Conservation (phyloP, 92 coral and sea anemone genomes). For the Heteractis magnifica region DNA sequence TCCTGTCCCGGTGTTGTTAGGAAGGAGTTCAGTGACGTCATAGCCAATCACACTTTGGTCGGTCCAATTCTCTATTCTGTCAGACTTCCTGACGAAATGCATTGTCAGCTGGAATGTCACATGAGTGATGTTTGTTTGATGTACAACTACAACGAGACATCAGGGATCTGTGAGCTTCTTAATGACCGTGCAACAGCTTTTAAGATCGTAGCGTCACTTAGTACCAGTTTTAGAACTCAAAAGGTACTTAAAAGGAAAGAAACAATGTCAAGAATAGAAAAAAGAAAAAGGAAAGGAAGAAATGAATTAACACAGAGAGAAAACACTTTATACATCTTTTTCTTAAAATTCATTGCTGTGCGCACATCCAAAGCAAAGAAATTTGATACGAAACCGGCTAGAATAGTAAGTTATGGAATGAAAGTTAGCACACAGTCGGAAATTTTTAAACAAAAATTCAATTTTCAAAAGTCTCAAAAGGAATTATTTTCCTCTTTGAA, state of each 20-base stretch:
- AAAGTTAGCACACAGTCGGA: too few species aligned
- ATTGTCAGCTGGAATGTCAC: constrained; percentile 14
- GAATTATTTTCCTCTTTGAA: too few species aligned
- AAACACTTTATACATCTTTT: too few species aligned
- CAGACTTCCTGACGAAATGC: not conserved
- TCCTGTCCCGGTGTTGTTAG: not conserved
- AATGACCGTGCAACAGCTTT: not conserved
- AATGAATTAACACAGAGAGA: too few species aligned
- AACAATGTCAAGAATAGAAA: not conserved
- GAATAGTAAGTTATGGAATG: too few species aligned
- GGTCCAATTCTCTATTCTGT: constrained; percentile 9
- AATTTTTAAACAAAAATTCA: too few species aligned
- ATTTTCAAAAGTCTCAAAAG: too few species aligned
- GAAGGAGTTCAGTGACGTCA: not conserved
- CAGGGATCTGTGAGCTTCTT: constrained; percentile 6
- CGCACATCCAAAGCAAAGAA: too few species aligned
- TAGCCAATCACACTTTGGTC: not conserved
- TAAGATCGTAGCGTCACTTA: not conserved
- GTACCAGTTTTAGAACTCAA: not conserved
- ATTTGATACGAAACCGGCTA: too few species aligned
- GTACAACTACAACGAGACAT: constrained; percentile 1
- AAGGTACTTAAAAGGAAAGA: not conserved
- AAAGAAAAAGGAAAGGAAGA: too few species aligned
- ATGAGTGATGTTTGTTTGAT: not conserved
- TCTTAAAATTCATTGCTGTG: too few species aligned